A percentile compares a stretch with the other conserved stretches of the same genome.
These are phyloP conservation scores for Ceratosolen fusciceps DNA, from an alignment of 1,140 invertebrate species.

Conservation along the genomic window DNA sequence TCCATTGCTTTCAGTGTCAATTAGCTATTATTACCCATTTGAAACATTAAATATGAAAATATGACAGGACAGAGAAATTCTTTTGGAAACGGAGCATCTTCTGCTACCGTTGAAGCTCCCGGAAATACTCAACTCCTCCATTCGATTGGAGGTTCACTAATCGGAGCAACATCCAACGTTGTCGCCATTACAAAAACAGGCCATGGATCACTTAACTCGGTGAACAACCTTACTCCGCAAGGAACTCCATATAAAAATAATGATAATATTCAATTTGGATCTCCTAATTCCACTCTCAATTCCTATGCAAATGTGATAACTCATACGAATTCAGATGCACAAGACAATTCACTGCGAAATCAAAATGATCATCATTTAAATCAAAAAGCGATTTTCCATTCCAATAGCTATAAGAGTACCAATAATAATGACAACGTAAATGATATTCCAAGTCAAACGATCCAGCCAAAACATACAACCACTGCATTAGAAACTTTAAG, in stretches of 20 bases:
- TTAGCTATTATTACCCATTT: not conserved
- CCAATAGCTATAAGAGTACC: too few relatives aligned
- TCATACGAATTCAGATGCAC: not conserved
- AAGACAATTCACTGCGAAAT: not conserved
- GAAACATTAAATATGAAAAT: constrained; percentile 3
- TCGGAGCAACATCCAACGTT: not conserved
- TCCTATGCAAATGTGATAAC: not conserved
- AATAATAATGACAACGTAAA: too few relatives aligned
- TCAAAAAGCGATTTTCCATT: too few relatives aligned
- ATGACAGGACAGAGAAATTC: constrained; percentile 9
- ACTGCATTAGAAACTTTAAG: too few relatives aligned
- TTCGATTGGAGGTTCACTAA: not conserved
- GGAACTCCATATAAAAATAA: not conserved
- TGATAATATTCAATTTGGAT: not conserved
- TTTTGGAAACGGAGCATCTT: constrained; percentile 23
- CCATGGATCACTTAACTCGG: not conserved
- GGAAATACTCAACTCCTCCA: not conserved
- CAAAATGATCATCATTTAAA: not conserved
- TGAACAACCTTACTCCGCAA: not conserved
- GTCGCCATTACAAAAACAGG: not conserved
- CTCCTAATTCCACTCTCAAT: not conserved
- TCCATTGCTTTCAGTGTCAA: not conserved
- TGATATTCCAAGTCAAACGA: too few relatives aligned
- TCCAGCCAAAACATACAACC: too few relatives aligned
- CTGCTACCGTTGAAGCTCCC: not conserved